Evolutionary conservation across 2,888 invertebrate species (phyloP).

Genomic region (Patella depressa): DNA sequence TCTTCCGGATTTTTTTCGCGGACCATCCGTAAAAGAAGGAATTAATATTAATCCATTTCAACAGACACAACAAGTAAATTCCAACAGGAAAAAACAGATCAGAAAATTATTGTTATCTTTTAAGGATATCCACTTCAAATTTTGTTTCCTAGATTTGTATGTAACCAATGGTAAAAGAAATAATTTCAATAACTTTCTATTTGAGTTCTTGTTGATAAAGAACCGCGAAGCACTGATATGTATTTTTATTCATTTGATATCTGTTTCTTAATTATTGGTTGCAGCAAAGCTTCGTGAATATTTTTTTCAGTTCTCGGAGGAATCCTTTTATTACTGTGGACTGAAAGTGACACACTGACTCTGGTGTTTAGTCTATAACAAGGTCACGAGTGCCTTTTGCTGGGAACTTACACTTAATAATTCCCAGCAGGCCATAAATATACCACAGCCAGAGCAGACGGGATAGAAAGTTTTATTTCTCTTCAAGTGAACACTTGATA

Average conservation of each 20-base stretch:
- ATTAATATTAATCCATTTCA: background rate
- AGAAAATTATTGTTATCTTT: background rate
- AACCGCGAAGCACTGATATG: too few species aligned
- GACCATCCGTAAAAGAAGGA: constrained; percentile 8
- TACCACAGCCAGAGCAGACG: too few species aligned
- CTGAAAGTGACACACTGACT: background rate
- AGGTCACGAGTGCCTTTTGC: background rate
- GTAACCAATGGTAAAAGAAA: too few species aligned
- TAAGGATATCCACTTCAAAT: background rate
- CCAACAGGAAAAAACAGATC: too few species aligned
- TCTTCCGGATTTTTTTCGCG: constrained; percentile 6
- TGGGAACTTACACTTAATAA: background rate
- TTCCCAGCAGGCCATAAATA: too few species aligned
- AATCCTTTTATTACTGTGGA: too few species aligned
- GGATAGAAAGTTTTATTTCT: too few species aligned
- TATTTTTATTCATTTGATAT: background rate
- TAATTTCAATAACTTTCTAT: background rate
- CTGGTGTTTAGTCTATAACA: background rate
- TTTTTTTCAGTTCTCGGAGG: too few species aligned
- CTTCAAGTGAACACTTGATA: background rate
- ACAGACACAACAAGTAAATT: background rate
- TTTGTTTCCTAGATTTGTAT: background rate
- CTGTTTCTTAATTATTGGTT: too few species aligned
- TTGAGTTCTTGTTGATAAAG: background rate
- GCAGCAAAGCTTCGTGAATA: too few species aligned